phyloP scores from a whole-genome alignment of 2,797 vertebrate species.

The Gephyroberyx darwinii region DNA sequence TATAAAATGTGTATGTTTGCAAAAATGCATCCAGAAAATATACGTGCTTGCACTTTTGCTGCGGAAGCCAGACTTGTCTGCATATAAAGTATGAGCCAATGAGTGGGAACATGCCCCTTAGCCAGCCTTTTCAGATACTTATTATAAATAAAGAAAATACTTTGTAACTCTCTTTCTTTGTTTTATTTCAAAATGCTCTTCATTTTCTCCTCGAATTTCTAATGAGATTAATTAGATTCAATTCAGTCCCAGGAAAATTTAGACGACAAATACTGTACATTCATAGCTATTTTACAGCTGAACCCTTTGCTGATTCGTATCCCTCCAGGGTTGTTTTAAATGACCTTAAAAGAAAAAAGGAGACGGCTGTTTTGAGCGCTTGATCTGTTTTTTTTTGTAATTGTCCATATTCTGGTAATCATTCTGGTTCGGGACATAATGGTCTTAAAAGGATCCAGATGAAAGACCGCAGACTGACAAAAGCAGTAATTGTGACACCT shows the following conservation, averaged over 20 bases:
- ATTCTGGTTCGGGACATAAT: conserved; percentile 18
- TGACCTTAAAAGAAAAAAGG: conserved; percentile 21
- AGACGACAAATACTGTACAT: conserved; percentile 17
- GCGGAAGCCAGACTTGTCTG: conserved; percentile 17
- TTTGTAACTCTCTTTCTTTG: neutral
- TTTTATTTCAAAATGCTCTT: too few species aligned
- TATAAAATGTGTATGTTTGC: conserved; percentile 13
- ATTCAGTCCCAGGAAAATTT: conserved; percentile 1
- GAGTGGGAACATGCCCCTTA: conserved; percentile 10
- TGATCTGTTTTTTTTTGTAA: conserved; percentile 25
- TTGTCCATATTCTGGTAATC: conserved; percentile 25
- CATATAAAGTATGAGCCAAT: conserved; percentile 28
- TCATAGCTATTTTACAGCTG: conserved; percentile 15
- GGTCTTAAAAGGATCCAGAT: conserved; percentile 43
- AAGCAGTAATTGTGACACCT: conserved; percentile 39
- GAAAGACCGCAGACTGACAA: conserved; percentile 39
- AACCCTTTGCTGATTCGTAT: conserved; percentile 29
- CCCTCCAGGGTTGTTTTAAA: conserved; percentile 28
- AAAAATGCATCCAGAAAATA: conserved; percentile 36
- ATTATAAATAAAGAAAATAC: conserved; percentile 16
- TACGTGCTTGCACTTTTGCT: conserved; percentile 17
- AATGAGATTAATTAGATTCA: conserved; percentile 8
- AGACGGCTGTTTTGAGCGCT: conserved; percentile 25
- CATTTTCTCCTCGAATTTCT: neutral
- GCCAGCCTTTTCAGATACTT: conserved; percentile 21